Evolutionary conservation across 2,888 invertebrate genomes (phyloP), one percentile per base, ranked within the genome.

Genomic region (Drosophila colorata): DNA sequence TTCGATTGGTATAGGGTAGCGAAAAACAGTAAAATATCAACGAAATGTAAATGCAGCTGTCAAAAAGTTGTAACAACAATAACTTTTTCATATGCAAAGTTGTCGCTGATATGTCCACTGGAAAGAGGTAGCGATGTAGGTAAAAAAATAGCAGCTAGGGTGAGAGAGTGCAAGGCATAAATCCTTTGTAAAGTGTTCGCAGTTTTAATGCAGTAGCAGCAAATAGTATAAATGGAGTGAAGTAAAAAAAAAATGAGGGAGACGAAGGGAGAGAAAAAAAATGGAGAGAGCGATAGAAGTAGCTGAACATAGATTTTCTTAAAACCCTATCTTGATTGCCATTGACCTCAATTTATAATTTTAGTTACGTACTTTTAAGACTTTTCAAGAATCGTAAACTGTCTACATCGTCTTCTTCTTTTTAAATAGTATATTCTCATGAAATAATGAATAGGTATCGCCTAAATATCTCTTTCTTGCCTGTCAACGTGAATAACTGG

Each of bases 11-110:
- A 16, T 3, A 49, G 23, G 35, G 23, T 49, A 37, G 23, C 14
- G 65, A 60, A 51, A 46, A 69, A 60, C n/a, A 58, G 52, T 52
- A 56, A 61, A 66, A 52, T 56, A 68, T 61, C 53, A 65, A 52
- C 68, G 60, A 55, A 59, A 53, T 56, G 37, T 65, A 46, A 46
- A 55, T 61, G 47, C 48, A 41, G 44, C 46, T 51, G 83, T 75
- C 86, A 66, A 69, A 86, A 82, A 82, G 79, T 86, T 78, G 73
- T 60, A 51, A 46, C 33, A 73, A 64, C 67, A 83, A 76, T 68
- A 64, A 63, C 59, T 79, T 76, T 79, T 65, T 57, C 56, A 59
- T 48, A 63, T 53, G 55, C 59, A 71, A 71, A 65, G 46, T 43
- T 48, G 38, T 64, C 43, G 63, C 51, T 69, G 73, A 61, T 65